Base-by-base conservation (phyloP, 2,797 vertebrate species). In the Xenopus petersii region DNA sequence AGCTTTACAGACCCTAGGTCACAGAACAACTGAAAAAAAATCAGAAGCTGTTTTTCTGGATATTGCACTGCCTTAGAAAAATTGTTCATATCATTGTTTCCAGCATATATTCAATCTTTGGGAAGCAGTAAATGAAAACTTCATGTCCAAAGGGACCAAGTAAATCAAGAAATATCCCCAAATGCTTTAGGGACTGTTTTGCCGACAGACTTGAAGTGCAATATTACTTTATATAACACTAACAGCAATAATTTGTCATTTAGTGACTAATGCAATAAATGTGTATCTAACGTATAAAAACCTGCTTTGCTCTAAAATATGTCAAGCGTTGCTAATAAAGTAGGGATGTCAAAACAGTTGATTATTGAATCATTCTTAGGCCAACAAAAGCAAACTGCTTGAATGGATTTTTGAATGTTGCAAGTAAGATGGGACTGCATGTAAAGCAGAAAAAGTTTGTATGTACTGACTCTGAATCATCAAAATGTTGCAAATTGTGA, bases 101-200 rank as follows among this genome's bases (percentile, higher is more conserved):
- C 42, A 71, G 64, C 63, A 55, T 42, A 21, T 66, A 42, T 47
- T 76, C 75, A 76, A 76, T 76, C 62, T 71, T 71, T 55, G 51
- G 64, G 63, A 71, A 71, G 60, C 24, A 55, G 75, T 66, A 70
- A 71, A 76, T 71, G 75, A 71, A 71, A 65, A 75, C 60, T 70
- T 75, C 63, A 55, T 64, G 47, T 61, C 68, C 55, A 17, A 65
- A 61, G 62, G 68, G 62, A 36, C 55, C 48, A n/a, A 26, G 58
- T 24, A 21, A 59, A 16, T 59, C 30, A 17, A 65, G 36, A 26
- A 65, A 59, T 59, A 75, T 65, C 16, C 49, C 67, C 55, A 26
- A 75, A 47, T 51, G 67, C 30, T 66, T 67, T 48, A 10, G 58
- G 15, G 60, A 12, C 10, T 60, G 26, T 30, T 11, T 11, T 8